phyloP scores from a whole-genome alignment of 2,888 invertebrate species.

The Vanessa cardui region DNA sequence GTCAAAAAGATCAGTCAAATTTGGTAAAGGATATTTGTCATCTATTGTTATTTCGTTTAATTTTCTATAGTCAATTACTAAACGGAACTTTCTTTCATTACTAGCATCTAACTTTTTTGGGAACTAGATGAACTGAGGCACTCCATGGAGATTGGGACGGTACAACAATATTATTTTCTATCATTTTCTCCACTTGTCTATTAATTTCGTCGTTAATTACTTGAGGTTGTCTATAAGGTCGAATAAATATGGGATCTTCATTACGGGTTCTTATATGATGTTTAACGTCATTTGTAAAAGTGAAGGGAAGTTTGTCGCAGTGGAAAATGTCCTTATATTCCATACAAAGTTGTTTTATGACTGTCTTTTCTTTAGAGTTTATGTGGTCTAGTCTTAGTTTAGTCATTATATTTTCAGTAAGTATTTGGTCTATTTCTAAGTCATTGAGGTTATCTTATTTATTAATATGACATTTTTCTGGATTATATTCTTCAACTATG shows the following conservation, averaged over 20 bases:
- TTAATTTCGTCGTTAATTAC: slow-evolving; percentile 46
- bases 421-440: not conserved
- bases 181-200: slow-evolving; percentile 47
- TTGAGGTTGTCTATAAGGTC: slow-evolving; percentile 45
- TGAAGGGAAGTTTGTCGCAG: slow-evolving; percentile 45
- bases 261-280: slow-evolving; percentile 51
- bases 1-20: slow-evolving; percentile 42
- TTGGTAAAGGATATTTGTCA: slow-evolving; percentile 44
- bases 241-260: slow-evolving; percentile 46
- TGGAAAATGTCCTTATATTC: slow-evolving; percentile 51
- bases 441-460: not conserved
- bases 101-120: slow-evolving; percentile 52
- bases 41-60: slow-evolving; percentile 39
- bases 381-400: slow-evolving; percentile 42
- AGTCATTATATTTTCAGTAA: slow-evolving; percentile 16
- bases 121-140: slow-evolving; percentile 54
- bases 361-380: slow-evolving; percentile 46
- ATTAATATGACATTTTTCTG: not conserved
- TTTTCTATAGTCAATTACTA: slow-evolving; percentile 54
- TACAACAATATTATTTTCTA: slow-evolving; percentile 50
- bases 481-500: not conserved
- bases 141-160: slow-evolving; percentile 52
- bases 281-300: too few relatives aligned
- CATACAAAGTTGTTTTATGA: slow-evolving; percentile 40
- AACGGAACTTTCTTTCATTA: slow-evolving; percentile 48